These are phyloP conservation scores for Tanytarsus gracilentus DNA, from an alignment of 2,888 invertebrate genomes.

Conservation along the genomic window DNA sequence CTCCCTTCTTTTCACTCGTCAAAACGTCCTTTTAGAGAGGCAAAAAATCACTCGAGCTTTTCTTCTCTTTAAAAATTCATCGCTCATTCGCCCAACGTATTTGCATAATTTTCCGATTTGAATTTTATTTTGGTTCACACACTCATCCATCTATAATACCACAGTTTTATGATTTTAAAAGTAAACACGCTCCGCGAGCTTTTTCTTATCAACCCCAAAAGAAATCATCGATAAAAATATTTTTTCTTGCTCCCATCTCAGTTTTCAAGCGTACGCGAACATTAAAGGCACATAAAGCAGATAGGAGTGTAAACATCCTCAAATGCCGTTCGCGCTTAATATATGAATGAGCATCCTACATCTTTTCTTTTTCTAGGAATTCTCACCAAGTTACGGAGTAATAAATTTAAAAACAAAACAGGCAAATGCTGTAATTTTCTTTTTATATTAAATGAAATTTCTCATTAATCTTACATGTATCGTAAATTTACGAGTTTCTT, in stretches of 20 bases:
- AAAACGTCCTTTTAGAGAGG: too few relatives aligned
- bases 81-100: not conserved
- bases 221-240: not conserved
- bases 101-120: constrained; percentile 5
- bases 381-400: too few relatives aligned
- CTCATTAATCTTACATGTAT: too few relatives aligned
- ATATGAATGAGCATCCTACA: not conserved
- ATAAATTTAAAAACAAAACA: too few relatives aligned
- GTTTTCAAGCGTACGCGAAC: not conserved
- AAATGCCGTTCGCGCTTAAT: constrained; percentile 1
- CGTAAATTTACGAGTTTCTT: too few relatives aligned
- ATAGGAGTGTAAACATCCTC: not conserved
- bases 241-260: not conserved
- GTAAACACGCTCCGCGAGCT: not conserved
- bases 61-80: constrained; percentile 2
- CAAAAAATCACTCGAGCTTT: too few relatives aligned
- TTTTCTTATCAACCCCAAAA: not conserved
- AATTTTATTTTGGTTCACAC: not conserved
- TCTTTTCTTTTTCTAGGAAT: not conserved
- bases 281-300: not conserved
- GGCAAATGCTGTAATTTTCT: too few relatives aligned
- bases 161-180: too few relatives aligned
- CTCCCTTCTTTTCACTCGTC: too few relatives aligned
- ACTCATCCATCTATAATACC: too few relatives aligned
- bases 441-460: too few relatives aligned